Conservation (phyloP, 2,888 invertebrate genomes). For the Parnassius glacialis region DNA sequence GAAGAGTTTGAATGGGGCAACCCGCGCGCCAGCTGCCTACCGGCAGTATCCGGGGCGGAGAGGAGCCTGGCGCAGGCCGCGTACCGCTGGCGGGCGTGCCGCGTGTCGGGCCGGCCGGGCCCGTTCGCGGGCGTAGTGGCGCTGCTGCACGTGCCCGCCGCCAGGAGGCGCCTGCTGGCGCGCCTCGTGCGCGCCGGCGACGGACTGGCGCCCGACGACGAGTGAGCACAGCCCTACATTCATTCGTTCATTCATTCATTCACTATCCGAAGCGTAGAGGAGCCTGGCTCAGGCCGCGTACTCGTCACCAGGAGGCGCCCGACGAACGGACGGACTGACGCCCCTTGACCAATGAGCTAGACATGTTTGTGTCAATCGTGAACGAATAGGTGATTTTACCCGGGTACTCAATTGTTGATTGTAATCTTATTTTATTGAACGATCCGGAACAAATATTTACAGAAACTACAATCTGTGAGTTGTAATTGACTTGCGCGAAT, state of each 20-base stretch:
- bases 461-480: no score
- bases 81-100: slow-evolving; percentile 84
- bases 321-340: slow-evolving; percentile 87
- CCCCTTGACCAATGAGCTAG: slow-evolving; percentile 78
- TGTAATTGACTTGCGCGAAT: no score
- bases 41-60: slow-evolving; percentile 68
- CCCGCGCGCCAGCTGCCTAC: slow-evolving; percentile 79
- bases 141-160: slow-evolving; percentile 81
- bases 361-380: no score
- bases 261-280: slow-evolving; percentile 64
- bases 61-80: slow-evolving; percentile 81
- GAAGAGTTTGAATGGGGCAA: slow-evolving; percentile 93
- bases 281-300: slow-evolving; percentile 81
- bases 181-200: slow-evolving; percentile 90
- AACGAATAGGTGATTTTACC: no score
- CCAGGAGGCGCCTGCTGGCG: slow-evolving; percentile 82
- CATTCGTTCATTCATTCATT: no score
- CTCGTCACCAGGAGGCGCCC: slow-evolving; percentile 81
- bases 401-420: no score
- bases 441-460: no score
- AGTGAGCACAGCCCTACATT: slow-evolving; percentile 57
- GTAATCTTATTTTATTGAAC: no score
- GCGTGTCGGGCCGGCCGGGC: slow-evolving; percentile 66
- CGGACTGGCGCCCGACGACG: slow-evolving; percentile 83
- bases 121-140: slow-evolving; percentile 78